These are phyloP conservation scores for Stenchaetothrips biformis DNA, from an alignment of 2,888 invertebrate genomes.

Conservation along the genomic window DNA sequence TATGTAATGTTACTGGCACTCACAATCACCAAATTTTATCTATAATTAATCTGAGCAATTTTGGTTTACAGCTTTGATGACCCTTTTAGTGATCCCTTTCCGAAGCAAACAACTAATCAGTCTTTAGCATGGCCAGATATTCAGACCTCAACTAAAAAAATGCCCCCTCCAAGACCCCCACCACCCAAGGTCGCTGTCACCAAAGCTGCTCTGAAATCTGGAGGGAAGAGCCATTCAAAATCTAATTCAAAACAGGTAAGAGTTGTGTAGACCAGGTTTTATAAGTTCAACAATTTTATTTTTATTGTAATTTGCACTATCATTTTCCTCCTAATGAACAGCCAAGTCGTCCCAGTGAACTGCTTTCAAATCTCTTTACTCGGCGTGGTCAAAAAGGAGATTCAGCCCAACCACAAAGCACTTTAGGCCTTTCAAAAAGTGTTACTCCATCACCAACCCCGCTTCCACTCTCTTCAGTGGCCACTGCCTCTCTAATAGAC, in stretches of 20 bases:
- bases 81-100: conserved; percentile 43
- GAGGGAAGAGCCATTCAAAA: conserved; percentile 26
- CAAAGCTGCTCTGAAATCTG: conserved; percentile 30
- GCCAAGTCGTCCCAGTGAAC: conserved; percentile 43
- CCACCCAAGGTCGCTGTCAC: conserved; percentile 54
- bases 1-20: background rate
- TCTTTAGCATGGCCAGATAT: conserved; percentile 12
- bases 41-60: background rate
- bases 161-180: conserved; percentile 67
- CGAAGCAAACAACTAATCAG: background rate
- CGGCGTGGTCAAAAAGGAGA: conserved; percentile 30
- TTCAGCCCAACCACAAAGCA: background rate
- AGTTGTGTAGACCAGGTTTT: conserved; percentile 16
- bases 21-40: background rate
- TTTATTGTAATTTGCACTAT: conserved; percentile 10
- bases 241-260: conserved; percentile 29
- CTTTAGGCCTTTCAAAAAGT: background rate
- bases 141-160: conserved; percentile 54
- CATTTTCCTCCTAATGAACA: conserved; percentile 26
- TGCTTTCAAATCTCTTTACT: conserved; percentile 43
- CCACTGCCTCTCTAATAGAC: conserved; percentile 61
- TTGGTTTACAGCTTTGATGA: conserved; percentile 2
- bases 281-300: background rate
- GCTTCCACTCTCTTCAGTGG: conserved; percentile 42
- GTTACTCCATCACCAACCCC: conserved; percentile 35